Percentiles rank a stretch among this genome's conserved stretches.
Conservation (phyloP, 2,888 invertebrate genomes). For the Perizoma flavofasciatum region DNA sequence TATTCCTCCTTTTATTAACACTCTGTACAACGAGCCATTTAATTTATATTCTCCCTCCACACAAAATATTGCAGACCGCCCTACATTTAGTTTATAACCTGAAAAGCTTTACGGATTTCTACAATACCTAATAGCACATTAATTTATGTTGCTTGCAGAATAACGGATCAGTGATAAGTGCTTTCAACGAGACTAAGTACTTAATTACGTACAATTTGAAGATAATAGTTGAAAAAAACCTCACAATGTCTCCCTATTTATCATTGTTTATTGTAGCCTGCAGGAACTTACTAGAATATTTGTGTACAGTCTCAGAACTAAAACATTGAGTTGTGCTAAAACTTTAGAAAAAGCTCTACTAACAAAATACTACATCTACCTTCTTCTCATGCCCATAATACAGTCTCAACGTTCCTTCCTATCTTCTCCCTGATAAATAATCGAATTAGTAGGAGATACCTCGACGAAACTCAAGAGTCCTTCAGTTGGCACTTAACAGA, state of each 20-base stretch:
- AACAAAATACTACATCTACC: too few species aligned
- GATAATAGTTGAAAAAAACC: conserved; percentile 2
- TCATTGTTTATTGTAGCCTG: too few species aligned
- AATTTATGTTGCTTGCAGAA: conserved; percentile 21
- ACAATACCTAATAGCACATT: conserved; percentile 26
- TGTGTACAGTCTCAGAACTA: too few species aligned
- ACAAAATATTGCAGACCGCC: conserved; percentile 32
- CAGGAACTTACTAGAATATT: too few species aligned
- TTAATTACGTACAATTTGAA: conserved; percentile 16
- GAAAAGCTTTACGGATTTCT: conserved; percentile 33
- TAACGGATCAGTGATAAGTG: conserved; percentile 15
- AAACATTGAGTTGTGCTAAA: too few species aligned
- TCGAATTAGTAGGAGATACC: not conserved
- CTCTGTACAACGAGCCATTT: conserved; percentile 4
- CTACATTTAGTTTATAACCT: conserved; percentile 35
- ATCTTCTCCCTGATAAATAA: too few species aligned
- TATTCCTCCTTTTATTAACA: conserved; percentile 19
- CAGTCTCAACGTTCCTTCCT: too few species aligned
- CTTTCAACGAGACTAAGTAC: conserved; percentile 7
- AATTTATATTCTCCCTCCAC: conserved; percentile 5
- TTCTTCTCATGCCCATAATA: too few species aligned
- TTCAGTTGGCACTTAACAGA: not conserved
- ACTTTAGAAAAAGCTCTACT: too few species aligned
- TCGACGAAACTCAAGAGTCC: conserved; percentile 10
- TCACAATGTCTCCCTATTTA: too few species aligned